Evolutionary conservation across 2,888 invertebrate species (phyloP).

Genomic region (Andrena marginata): DNA sequence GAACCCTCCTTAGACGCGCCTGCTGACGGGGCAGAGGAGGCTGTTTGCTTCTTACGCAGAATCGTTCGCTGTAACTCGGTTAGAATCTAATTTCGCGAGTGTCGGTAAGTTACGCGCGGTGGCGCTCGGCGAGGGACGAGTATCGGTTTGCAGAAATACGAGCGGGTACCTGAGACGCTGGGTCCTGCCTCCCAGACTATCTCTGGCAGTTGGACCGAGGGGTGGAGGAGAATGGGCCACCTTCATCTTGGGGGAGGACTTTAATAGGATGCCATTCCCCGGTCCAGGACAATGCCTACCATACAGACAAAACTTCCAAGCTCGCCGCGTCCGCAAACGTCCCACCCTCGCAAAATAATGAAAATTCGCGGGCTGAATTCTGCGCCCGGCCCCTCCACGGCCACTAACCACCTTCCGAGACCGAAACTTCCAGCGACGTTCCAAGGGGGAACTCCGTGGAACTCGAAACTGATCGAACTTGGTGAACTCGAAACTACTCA

Average conservation of each 20-base stretch:
- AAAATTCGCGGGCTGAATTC: conserved; percentile 56
- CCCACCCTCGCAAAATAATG: conserved; percentile 54
- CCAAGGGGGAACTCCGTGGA: neutral
- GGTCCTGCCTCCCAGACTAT: conserved; percentile 48
- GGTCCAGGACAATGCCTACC: conserved; percentile 61
- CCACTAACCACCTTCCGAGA: neutral
- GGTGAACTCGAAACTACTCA: too few species aligned
- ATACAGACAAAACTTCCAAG: conserved; percentile 45
- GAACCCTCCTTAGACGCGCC: neutral
- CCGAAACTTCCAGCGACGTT: neutral
- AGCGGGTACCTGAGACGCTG: conserved; percentile 60
- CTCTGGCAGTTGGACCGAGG: conserved; percentile 59
- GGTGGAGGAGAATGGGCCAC: conserved; percentile 39
- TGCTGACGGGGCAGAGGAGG: too few species aligned
- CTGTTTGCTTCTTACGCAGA: neutral
- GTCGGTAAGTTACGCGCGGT: conserved; percentile 40
- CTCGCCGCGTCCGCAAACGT: conserved; percentile 44
- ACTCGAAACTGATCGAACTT: too few species aligned
- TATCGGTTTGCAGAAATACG: conserved; percentile 62
- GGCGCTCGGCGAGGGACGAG: conserved; percentile 50
- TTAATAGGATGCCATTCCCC: conserved; percentile 74
- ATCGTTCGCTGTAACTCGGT: conserved; percentile 11
- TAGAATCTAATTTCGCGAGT: conserved; percentile 53
- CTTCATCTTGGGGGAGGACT: conserved; percentile 66
- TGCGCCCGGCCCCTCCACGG: neutral